Conservation (phyloP, 92 coral and sea anemone species). For the Ricordea florida region DNA sequence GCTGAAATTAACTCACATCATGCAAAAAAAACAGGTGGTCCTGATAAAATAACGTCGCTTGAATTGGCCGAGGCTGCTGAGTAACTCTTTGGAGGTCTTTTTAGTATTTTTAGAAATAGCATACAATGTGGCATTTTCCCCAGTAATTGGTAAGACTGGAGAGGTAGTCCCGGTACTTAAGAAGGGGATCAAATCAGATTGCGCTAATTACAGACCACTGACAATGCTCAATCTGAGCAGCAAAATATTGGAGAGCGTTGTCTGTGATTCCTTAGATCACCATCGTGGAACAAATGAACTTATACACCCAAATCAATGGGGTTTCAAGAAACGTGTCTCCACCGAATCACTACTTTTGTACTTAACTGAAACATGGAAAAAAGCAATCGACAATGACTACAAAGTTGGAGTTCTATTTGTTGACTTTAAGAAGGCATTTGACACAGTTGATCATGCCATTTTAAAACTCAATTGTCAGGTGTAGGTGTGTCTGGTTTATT, state of each 20-base stretch:
- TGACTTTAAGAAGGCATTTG: slow-evolving; percentile 18
- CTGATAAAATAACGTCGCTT: slow-evolving; percentile 13
- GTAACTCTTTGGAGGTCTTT: slow-evolving; percentile 4
- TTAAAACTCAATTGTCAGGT: slow-evolving; percentile 25
- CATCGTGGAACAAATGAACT: background rate
- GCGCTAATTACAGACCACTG: slow-evolving; percentile 24
- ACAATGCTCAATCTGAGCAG: slow-evolving; percentile 38
- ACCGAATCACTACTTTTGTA: slow-evolving; percentile 4
- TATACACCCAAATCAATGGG: slow-evolving; percentile 21
- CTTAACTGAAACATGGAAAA: slow-evolving; percentile 6
- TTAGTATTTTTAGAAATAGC: too few relatives aligned
- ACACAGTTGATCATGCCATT: slow-evolving; percentile 31
- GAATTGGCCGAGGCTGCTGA: slow-evolving; percentile 27
- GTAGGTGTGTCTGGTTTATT: slow-evolving; percentile 32
- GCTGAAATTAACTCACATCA: slow-evolving; percentile 8
- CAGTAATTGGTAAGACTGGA: slow-evolving; percentile 5
- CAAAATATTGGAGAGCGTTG: slow-evolving; percentile 19
- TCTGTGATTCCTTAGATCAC: slow-evolving; percentile 1
- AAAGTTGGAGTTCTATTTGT: slow-evolving; percentile 17
- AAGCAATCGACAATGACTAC: slow-evolving; percentile 23
- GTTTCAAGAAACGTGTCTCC: slow-evolving; percentile 21
- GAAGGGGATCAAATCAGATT: slow-evolving; percentile 24
- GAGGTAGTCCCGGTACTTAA: slow-evolving; percentile 15
- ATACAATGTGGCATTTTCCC: too few relatives aligned
- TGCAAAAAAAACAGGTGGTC: slow-evolving; percentile 22